phyloP scores from a whole-genome alignment of 2,797 vertebrate genomes.

The Molothrus aeneus region DNA sequence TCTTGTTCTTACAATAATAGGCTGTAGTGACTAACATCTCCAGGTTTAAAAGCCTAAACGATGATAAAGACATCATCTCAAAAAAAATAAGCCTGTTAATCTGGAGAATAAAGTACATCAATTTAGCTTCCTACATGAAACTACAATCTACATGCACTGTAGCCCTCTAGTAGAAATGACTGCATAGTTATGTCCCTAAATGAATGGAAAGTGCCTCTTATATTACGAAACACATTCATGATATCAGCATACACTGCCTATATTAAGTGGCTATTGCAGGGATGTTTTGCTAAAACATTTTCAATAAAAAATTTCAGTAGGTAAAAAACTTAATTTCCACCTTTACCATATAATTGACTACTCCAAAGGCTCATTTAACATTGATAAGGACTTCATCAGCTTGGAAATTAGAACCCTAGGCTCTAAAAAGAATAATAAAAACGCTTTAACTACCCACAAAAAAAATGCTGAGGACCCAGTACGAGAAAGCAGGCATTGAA shows the following conservation, averaged over 20 bases:
- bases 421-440: neutral
- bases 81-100: neutral
- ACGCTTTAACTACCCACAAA: neutral
- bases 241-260: neutral
- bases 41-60: neutral
- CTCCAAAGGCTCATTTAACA: neutral
- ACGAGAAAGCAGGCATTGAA: neutral
- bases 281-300: neutral
- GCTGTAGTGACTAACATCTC: neutral
- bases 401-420: neutral
- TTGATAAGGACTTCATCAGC: neutral
- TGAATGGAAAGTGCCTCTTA: neutral
- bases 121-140: neutral
- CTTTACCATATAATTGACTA: neutral
- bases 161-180: neutral
- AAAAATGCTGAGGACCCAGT: neutral
- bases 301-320: neutral
- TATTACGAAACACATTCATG: neutral
- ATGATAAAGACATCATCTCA: neutral
- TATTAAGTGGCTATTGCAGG: neutral
- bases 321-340: neutral
- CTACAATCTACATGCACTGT: neutral
- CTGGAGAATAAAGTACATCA: neutral
- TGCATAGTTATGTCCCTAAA: neutral
- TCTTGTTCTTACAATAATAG: neutral